Percentiles rank a stretch among this genome's conserved stretches.
phyloP scores from a whole-genome alignment of 35 echinoderm and acorn worm species.

The Ptychodera flava region DNA sequence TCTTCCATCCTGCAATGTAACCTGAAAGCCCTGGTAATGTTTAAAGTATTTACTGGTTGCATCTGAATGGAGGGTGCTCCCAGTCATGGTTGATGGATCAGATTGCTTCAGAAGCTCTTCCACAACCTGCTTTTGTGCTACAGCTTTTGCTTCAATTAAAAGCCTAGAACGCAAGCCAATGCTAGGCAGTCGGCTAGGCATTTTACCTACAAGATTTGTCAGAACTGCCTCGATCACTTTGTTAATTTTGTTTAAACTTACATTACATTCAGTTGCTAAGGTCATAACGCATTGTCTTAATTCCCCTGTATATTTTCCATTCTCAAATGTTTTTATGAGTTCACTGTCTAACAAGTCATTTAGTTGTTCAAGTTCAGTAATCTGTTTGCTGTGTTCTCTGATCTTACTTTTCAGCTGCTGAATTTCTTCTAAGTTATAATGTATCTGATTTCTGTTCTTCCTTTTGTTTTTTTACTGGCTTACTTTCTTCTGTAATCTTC shows the following conservation, averaged over 20 bases:
- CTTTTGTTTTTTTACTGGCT: too few species aligned
- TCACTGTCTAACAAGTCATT: too few species aligned
- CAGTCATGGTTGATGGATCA: neutral
- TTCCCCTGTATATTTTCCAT: constrained; percentile 5
- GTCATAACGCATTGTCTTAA: neutral
- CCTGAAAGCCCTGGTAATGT: constrained; percentile 21
- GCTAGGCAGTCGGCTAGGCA: neutral
- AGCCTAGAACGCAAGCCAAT: neutral
- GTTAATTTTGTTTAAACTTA: neutral
- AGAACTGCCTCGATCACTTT: neutral
- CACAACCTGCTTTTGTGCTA: neutral
- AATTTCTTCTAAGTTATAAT: too few species aligned
- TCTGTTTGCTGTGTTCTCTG: too few species aligned
- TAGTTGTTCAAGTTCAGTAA: too few species aligned
- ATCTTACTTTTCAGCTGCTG: too few species aligned
- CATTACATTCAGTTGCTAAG: constrained; percentile 7
- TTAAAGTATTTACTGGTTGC: constrained; percentile 13
- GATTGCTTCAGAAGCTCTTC: neutral
- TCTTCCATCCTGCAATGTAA: neutral
- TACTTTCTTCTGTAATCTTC: too few species aligned
- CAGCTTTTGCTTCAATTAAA: neutral
- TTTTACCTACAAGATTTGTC: neutral
- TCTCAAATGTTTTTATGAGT: constrained; percentile 11
- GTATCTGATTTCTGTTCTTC: too few species aligned
- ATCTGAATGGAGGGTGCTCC: constrained; percentile 1